Conservation (phyloP, 2,888 invertebrate genomes). For the Caenorhabditis macrosperma region DNA sequence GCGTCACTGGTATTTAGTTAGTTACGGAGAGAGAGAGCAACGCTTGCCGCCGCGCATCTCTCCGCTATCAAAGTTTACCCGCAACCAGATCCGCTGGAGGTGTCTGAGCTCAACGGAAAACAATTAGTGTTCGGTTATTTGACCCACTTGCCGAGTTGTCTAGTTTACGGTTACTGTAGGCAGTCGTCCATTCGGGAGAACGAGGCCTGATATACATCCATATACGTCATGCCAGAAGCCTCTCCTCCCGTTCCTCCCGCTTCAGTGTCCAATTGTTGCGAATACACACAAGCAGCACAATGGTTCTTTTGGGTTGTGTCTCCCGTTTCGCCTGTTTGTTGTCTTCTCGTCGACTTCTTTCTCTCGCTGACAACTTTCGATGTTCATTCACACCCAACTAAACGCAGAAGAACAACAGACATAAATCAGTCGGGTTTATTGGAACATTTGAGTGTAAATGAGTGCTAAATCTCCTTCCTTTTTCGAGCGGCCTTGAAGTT, state of each 20-base stretch:
- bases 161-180: not conserved
- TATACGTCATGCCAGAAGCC: slow-evolving; percentile 20
- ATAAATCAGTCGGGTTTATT: slow-evolving; percentile 34
- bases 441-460: slow-evolving; percentile 35
- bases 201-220: too few species aligned
- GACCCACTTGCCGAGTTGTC: slow-evolving; percentile 16
- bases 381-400: slow-evolving; percentile 27
- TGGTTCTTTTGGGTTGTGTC: slow-evolving; percentile 9
- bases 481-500: slow-evolving; percentile 26
- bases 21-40: not conserved
- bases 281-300: slow-evolving; percentile 41
- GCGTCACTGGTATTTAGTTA: slow-evolving; percentile 25
- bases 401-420: slow-evolving; percentile 46
- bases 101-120: not conserved
- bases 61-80: slow-evolving; percentile 27
- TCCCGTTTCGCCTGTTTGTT: slow-evolving; percentile 33
- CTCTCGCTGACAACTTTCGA: slow-evolving; percentile 8
- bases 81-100: slow-evolving; percentile 13
- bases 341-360: slow-evolving; percentile 13
- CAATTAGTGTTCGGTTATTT: slow-evolving; percentile 39
- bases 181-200: too few species aligned
- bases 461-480: slow-evolving; percentile 18
- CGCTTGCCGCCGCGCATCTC: not conserved
- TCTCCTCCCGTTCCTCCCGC: slow-evolving; percentile 1
- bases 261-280: slow-evolving; percentile 24